phyloP scores from a whole-genome alignment of 2,797 vertebrate species.

The Gobio occitaniae region DNA sequence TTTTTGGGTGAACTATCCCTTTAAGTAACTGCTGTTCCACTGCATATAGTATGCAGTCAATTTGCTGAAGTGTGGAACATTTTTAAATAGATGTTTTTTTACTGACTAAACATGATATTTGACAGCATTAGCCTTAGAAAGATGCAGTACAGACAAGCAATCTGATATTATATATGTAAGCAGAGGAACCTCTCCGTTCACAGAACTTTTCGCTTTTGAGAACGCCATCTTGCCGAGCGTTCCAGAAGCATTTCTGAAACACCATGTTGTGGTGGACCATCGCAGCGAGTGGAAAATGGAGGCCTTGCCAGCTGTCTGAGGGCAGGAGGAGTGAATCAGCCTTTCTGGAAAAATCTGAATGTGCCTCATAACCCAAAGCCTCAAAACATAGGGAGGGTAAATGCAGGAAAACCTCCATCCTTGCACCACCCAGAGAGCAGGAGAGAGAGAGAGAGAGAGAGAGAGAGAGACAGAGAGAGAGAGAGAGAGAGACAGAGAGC shows the following conservation, averaged over 20 bases:
- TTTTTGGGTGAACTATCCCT: background rate
- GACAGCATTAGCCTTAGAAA: conserved; percentile 8
- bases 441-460: conserved; percentile 13
- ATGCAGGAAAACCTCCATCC: conserved; percentile 48
- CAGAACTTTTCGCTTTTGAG: conserved; percentile 19
- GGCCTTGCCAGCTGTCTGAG: conserved; percentile 57
- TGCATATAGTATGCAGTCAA: background rate
- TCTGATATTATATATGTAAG: conserved; percentile 20
- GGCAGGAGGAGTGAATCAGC: conserved; percentile 55
- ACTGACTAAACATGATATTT: background rate
- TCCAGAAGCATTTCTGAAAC: conserved; percentile 56
- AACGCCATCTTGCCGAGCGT: conserved; percentile 41
- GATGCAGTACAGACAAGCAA: background rate
- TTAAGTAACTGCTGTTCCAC: background rate
- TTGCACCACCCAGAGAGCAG: conserved; percentile 48
- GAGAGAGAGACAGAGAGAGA: background rate
- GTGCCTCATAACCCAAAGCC: conserved; percentile 51
- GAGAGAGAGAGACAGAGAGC: conserved; percentile 18
- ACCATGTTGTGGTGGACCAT: conserved; percentile 52
- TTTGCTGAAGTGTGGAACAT: background rate
- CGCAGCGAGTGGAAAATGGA: conserved; percentile 57
- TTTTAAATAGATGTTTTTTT: background rate
- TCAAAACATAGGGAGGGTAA: conserved; percentile 45
- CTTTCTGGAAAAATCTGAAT: conserved; percentile 58
- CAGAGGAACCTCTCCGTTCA: background rate